A percentile compares a stretch with the other conserved stretches of the same genome.
Conservation (phyloP, 2,113 vertebrate species). For the Lasiurus cinereus region DNA sequence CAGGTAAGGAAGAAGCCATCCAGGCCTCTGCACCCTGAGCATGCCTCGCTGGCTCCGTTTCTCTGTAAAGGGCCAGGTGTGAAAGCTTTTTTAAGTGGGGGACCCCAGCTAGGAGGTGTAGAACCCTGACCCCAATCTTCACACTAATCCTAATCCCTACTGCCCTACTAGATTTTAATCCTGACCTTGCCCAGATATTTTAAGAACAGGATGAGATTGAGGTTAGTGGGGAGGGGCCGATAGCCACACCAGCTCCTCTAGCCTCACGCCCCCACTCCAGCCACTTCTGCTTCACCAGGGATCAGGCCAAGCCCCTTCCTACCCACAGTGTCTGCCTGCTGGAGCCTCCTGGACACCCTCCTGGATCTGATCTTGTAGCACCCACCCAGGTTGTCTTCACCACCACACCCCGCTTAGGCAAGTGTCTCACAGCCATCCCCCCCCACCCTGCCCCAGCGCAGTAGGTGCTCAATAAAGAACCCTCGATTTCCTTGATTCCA, state of each 20-base stretch:
- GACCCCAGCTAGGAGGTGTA: background rate
- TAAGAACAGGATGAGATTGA: background rate
- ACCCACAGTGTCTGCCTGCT: background rate
- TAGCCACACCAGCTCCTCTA: background rate
- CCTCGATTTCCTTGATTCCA: rapidly evolving
- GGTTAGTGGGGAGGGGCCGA: background rate
- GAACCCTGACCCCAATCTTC: constrained; percentile 4
- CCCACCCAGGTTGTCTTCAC: background rate
- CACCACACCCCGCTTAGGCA: rapidly evolving
- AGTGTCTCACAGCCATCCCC: background rate
- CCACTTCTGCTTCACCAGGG: background rate
- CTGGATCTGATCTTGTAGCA: too few species aligned
- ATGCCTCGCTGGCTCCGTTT: rapidly evolving
- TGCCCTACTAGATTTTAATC: constrained; percentile 24
- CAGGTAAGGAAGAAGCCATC: background rate
- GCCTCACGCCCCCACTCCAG: background rate
- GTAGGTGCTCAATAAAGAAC: background rate
- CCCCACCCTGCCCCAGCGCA: background rate
- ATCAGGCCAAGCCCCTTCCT: background rate
- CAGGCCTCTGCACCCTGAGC: background rate
- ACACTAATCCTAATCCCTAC: background rate
- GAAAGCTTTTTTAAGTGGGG: background rate
- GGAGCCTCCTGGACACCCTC: background rate
- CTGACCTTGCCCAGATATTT: background rate
- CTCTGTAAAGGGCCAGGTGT: background rate